These are phyloP conservation scores for Darwinula stevensoni DNA, from an alignment of 2,888 invertebrate genomes.

Conservation along the genomic window DNA sequence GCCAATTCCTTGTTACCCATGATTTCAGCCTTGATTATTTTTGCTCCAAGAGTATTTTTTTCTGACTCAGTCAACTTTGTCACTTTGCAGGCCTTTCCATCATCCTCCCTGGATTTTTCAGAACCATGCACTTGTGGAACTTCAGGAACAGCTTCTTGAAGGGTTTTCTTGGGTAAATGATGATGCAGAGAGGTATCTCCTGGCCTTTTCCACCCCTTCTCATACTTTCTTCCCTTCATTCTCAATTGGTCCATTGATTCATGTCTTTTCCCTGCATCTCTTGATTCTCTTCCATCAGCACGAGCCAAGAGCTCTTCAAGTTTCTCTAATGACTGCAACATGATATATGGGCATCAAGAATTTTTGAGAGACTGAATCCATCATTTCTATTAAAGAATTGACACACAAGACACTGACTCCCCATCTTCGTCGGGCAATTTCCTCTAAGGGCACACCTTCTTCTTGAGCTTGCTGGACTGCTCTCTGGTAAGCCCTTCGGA, in stretches of 20 bases:
- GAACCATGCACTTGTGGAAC: too few relatives aligned
- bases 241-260: too few relatives aligned
- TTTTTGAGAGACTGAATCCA: too few relatives aligned
- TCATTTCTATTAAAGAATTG: too few relatives aligned
- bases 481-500: slow-evolving; percentile 22
- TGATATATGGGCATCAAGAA: not conserved
- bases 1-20: slow-evolving; percentile 46
- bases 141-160: too few relatives aligned
- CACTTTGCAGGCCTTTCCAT: too few relatives aligned
- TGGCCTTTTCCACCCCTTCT: too few relatives aligned
- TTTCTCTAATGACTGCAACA: slow-evolving; percentile 1
- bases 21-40: slow-evolving; percentile 75
- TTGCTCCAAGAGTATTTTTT: slow-evolving; percentile 66
- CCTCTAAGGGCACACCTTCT: slow-evolving; percentile 22
- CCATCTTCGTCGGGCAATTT: slow-evolving; percentile 26
- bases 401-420: slow-evolving; percentile 14
- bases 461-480: slow-evolving; percentile 24
- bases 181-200: too few relatives aligned
- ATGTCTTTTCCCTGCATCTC: too few relatives aligned
- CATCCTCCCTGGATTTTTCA: too few relatives aligned
- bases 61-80: slow-evolving; percentile 48
- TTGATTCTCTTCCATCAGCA: not conserved
- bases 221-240: too few relatives aligned
- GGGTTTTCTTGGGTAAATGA: too few relatives aligned
- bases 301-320: not conserved